Base-by-base conservation (phyloP, 2,113 vertebrate species). In the Bos javanicus region DNA sequence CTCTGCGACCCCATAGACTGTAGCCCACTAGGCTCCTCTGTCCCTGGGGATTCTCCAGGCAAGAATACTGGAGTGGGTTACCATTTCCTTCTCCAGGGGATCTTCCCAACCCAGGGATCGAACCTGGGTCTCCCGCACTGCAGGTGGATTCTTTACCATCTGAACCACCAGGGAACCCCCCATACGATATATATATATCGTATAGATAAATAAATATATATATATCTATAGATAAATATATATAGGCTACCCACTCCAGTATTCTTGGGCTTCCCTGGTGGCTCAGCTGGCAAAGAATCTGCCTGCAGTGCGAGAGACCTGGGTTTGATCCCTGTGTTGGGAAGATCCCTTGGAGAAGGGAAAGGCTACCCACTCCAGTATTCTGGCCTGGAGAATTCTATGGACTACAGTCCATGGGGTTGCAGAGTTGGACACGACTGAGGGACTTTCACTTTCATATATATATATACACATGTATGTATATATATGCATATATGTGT, bases 251-350 rank as follows among this genome's bases (percentile, higher is more conserved):
- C 8, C 33, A 21, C 64, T 36, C 33, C 9, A 67, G 33, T 67
- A 21, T 36, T 67, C 17, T 67, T 67, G 64, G 64, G 8, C 17
- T 67, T 67, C 64, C 33, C 64, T 36, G 8, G 64, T 67, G 16
- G 62, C 62, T 67, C 62, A n/a, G 33, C 16, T 67, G 62, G 62
- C 7, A n/a, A 19, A 67, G 62, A n/a, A 67, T n/a, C 62, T 17
- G 7, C 62, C 62, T 67, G 16, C 16, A n/a, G 3, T 67, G 16
- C 1, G 0, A 2, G 33, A 67, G 33, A 67, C 62, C 16, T 67
- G 64, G 64, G 17, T 67, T 21, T 36, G 33, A 67, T 67, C 4
- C 33, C 16, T 36, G 8, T 2, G 17, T 19, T 67, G 64, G 33
- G 64, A 67, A 36, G 64, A 21, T 67, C 33, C n/a, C 33, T n/a